Conservation (phyloP, 2,888 invertebrate species). For the Ophion ventricosus region DNA sequence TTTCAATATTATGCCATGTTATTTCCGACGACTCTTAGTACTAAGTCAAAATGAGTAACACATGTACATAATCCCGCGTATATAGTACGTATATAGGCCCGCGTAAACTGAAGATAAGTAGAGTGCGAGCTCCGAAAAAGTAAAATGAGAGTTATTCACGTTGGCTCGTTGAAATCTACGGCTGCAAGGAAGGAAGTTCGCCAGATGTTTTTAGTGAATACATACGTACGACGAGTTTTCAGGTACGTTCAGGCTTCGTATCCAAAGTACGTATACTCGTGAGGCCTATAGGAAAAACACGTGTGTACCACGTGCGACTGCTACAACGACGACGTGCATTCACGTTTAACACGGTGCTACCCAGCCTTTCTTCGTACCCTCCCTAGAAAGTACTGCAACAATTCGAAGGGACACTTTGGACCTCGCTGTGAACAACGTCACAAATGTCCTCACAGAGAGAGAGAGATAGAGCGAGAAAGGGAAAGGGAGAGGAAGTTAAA, state of each 20-base stretch:
- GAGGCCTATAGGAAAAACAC: conserved; percentile 44
- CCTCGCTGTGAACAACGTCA: conserved; percentile 13
- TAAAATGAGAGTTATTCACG: conserved; percentile 50
- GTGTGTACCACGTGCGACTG: conserved; percentile 61
- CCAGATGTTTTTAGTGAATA: conserved; percentile 60
- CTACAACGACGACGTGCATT: conserved; percentile 61
- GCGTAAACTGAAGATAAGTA: no score
- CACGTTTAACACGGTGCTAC: conserved; percentile 33
- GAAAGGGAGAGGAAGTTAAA: not conserved
- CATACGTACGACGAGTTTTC: conserved; percentile 16
- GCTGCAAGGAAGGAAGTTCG: conserved; percentile 21
- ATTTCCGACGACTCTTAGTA: no score
- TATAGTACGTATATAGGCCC: no score
- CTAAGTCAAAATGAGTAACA: no score
- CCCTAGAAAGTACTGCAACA: conserved; percentile 8
- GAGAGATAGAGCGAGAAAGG: not conserved
- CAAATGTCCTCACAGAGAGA: conserved; percentile 4
- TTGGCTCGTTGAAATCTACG: conserved; percentile 31
- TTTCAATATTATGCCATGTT: no score
- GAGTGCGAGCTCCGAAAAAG: not conserved
- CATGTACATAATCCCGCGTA: no score
- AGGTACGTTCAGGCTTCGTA: conserved; percentile 33
- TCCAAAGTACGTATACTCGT: conserved; percentile 3
- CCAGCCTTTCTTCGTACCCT: not conserved
- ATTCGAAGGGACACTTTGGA: conserved; percentile 29